A percentile compares a stretch with the other conserved stretches of the same genome.
These are phyloP conservation scores for Limosa lapponica DNA, from an alignment of 2,797 vertebrate genomes.

Conservation along the genomic window DNA sequence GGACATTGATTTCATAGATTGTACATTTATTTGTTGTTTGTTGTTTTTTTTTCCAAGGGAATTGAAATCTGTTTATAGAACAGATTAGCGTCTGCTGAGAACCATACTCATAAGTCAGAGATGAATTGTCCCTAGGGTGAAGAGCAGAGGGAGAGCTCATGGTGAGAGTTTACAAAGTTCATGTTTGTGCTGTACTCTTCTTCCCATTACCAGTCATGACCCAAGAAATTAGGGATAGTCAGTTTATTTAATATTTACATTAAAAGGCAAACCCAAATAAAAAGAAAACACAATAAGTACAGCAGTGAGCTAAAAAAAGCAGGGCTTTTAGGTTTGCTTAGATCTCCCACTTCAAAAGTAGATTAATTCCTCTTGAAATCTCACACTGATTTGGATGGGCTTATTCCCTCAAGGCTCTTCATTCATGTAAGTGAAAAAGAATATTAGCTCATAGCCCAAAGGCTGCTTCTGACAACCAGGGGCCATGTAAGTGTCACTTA, in stretches of 20 bases:
- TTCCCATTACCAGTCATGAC: not conserved
- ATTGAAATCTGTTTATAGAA: constrained; percentile 46
- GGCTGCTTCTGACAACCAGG: not conserved
- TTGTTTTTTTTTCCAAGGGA: not conserved
- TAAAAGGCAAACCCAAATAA: not conserved
- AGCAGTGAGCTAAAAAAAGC: not conserved
- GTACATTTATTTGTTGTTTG: not conserved
- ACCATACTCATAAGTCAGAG: not conserved
- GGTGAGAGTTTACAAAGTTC: constrained; percentile 15
- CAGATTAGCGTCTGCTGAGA: constrained; percentile 48
- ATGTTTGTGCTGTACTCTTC: not conserved
- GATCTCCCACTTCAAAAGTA: constrained; percentile 13
- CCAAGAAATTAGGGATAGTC: not conserved
- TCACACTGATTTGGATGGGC: not conserved
- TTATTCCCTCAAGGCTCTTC: not conserved
- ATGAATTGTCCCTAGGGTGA: constrained; percentile 27
- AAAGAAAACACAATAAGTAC: not conserved
- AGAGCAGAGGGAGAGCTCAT: not conserved
- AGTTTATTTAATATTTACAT: not conserved
- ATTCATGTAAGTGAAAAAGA: not conserved
- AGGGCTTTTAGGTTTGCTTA: not conserved
- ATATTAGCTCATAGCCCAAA: not conserved
- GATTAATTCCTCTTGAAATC: not conserved
- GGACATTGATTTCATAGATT: constrained; percentile 11
- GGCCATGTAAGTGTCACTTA: not conserved